Conservation (phyloP, 1,140 invertebrate species). For the Liolophura sinensis region DNA sequence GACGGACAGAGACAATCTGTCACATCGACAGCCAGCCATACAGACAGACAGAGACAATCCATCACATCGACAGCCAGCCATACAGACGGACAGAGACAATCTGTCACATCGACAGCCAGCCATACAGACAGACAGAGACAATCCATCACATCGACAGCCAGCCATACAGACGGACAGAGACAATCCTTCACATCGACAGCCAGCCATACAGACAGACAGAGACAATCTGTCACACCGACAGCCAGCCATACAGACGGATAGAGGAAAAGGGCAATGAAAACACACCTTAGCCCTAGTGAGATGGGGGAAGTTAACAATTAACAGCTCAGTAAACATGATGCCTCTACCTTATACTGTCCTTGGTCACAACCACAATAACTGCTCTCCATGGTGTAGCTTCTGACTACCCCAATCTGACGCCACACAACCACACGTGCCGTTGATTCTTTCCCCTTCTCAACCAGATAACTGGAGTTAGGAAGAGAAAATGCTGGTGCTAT, state of each 20-base stretch:
- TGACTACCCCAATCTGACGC: slow-evolving; percentile 75
- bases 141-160: too few relatives aligned
- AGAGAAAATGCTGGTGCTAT: slow-evolving; percentile 73
- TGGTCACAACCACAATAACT: slow-evolving; percentile 84
- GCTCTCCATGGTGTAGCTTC: slow-evolving; percentile 85
- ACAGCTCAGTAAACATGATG: not conserved
- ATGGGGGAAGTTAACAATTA: not conserved
- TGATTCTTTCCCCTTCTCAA: slow-evolving; percentile 78
- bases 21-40: too few relatives aligned
- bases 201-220: not conserved
- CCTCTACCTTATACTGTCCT: slow-evolving; percentile 69
- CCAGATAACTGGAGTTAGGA: slow-evolving; percentile 75
- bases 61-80: too few relatives aligned
- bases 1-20: too few relatives aligned
- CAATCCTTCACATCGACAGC: too few relatives aligned
- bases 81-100: too few relatives aligned
- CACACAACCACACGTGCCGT: slow-evolving; percentile 85
- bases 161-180: too few relatives aligned
- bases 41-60: too few relatives aligned
- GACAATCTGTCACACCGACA: not conserved
- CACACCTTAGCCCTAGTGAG: not conserved
- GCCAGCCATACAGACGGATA: not conserved
- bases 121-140: too few relatives aligned
- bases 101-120: too few relatives aligned
- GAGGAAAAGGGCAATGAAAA: not conserved